Conservation (phyloP, 1,140 invertebrate species). For the Tetramorium alpestre region DNA sequence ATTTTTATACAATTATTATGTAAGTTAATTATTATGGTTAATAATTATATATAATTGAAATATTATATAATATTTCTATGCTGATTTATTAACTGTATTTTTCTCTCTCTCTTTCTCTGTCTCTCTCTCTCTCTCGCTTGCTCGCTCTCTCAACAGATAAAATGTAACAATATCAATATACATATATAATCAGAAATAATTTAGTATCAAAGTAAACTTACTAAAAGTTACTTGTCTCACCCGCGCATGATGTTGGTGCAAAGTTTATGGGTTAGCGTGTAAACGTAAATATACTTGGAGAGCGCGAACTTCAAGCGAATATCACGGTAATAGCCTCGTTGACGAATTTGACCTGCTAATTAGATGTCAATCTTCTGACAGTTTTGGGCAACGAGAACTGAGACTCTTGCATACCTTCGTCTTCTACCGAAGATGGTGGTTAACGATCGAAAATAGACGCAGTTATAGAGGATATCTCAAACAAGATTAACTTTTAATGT, state of each 20-base stretch:
- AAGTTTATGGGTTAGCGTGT: constrained; percentile 15
- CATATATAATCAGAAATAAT: background rate
- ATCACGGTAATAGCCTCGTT: constrained; percentile 39
- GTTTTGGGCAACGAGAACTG: background rate
- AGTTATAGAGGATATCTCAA: background rate
- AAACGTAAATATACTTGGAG: constrained; percentile 23
- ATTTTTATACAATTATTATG: background rate
- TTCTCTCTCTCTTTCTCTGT: background rate
- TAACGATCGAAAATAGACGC: constrained; percentile 8
- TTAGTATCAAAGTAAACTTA: background rate
- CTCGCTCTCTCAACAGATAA: background rate
- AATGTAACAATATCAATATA: background rate
- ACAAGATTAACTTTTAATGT: background rate
- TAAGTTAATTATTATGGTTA: background rate
- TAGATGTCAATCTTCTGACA: constrained; percentile 54
- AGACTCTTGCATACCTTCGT: background rate
- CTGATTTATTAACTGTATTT: background rate
- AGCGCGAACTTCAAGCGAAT: constrained; percentile 21
- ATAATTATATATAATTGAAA: background rate
- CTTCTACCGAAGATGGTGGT: background rate
- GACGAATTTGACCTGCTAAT: constrained; percentile 54
- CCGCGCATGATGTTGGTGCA: background rate
- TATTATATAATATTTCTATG: background rate
- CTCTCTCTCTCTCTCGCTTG: too few relatives aligned
- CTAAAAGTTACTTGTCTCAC: background rate